These are phyloP conservation scores for Urocyon cinereoargenteus DNA, from an alignment of 2,797 vertebrate species.

Conservation along the genomic window DNA sequence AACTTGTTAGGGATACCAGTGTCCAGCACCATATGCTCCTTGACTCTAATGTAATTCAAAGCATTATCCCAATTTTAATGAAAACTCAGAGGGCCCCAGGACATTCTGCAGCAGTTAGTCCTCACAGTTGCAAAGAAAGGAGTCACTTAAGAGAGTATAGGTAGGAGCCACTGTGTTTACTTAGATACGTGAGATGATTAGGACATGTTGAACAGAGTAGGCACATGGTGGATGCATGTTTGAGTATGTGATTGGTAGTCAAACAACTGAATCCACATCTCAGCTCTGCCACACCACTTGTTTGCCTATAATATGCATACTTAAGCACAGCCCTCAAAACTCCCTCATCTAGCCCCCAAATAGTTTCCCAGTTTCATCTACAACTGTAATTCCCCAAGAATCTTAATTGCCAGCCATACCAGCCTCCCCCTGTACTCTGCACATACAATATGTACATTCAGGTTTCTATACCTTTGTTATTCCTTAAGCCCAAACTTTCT, in stretches of 20 bases:
- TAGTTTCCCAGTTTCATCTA: background rate
- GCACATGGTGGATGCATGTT: background rate
- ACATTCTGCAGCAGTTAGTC: conserved; percentile 18
- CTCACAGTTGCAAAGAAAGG: conserved; percentile 14
- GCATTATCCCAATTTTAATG: background rate
- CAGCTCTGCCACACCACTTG: background rate
- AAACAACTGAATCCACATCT: background rate
- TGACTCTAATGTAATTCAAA: conserved; percentile 19
- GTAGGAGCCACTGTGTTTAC: background rate
- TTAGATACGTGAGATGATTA: conserved; percentile 10
- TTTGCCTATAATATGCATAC: background rate
- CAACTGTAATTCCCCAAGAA: background rate
- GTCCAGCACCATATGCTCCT: background rate
- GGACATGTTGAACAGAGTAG: background rate
- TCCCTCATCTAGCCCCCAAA: background rate
- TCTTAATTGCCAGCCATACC: background rate
- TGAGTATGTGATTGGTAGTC: background rate
- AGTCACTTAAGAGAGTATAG: background rate
- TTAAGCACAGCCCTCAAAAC: background rate
- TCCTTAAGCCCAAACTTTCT: background rate
- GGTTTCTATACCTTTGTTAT: background rate
- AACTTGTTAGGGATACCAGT: background rate
- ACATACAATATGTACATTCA: background rate
- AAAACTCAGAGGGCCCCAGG: conserved; percentile 37
- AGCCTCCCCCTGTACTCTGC: background rate